phyloP scores from a whole-genome alignment of 2,888 invertebrate genomes.

The Limnephilus rhombicus region DNA sequence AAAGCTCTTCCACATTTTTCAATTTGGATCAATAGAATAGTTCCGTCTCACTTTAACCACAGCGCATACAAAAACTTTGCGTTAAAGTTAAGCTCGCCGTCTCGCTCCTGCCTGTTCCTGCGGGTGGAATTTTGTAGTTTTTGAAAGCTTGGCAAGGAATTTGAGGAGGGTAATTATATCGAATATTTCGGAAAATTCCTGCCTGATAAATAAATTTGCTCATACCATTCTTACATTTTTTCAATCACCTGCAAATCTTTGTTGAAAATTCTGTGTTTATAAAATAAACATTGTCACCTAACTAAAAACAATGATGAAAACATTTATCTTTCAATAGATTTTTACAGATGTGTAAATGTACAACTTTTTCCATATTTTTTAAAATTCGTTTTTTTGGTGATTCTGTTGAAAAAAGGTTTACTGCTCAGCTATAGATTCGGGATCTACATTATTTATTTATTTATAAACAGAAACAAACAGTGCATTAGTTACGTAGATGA shows the following conservation, averaged over 20 bases:
- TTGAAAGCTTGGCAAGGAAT: constrained; percentile 31
- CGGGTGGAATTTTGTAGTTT: constrained; percentile 50
- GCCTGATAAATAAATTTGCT: not conserved
- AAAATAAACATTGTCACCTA: too few relatives aligned
- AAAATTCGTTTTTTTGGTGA: too few relatives aligned
- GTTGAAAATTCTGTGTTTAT: not conserved
- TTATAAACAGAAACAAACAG: too few relatives aligned
- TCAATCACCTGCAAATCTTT: not conserved
- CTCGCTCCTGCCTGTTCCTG: constrained; percentile 3
- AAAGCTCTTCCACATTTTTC: constrained; percentile 46
- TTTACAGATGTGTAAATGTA: too few relatives aligned
- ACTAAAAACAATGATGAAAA: too few relatives aligned
- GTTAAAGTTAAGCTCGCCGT: constrained; percentile 14
- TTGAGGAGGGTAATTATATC: not conserved
- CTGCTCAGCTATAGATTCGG: too few relatives aligned
- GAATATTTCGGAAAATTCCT: not conserved
- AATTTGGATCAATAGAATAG: constrained; percentile 53
- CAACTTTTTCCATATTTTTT: too few relatives aligned
- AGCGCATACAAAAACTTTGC: constrained; percentile 42
- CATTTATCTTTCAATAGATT: too few relatives aligned
- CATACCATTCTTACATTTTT: not conserved
- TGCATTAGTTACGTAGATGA: too few relatives aligned
- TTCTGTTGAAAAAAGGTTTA: too few relatives aligned
- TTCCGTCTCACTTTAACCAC: constrained; percentile 50
- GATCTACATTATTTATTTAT: too few relatives aligned